Evolutionary conservation across 2,113 vertebrate species (phyloP).

Genomic region (Tor tambroides): DNA sequence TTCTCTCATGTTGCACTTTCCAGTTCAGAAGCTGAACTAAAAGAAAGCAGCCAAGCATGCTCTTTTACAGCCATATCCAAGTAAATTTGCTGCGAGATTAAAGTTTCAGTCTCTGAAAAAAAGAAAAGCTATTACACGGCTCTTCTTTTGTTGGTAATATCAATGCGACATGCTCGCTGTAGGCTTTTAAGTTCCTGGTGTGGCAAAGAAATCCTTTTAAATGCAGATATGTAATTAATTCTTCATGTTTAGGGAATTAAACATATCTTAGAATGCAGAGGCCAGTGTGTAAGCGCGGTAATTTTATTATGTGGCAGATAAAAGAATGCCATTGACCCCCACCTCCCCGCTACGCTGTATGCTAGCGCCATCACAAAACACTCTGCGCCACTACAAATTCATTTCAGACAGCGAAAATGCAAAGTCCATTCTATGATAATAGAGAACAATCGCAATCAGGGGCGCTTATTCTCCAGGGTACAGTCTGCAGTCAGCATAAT

Average conservation of each 20-base stretch:
- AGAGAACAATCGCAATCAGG: slow-evolving; percentile 78
- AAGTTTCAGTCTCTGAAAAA: slow-evolving; percentile 63
- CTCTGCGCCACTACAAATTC: slow-evolving; percentile 66
- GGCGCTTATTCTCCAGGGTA: slow-evolving; percentile 70
- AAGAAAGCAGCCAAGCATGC: slow-evolving; percentile 72
- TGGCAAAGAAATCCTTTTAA: slow-evolving; percentile 70
- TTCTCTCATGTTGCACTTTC: slow-evolving; percentile 68
- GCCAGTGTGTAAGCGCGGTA: slow-evolving; percentile 56
- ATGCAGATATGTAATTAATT: slow-evolving; percentile 83
- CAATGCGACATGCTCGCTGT: slow-evolving; percentile 69
- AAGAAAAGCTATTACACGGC: slow-evolving; percentile 67
- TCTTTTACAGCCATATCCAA: slow-evolving; percentile 70
- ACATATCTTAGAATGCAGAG: slow-evolving; percentile 70
- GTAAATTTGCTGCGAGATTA: slow-evolving; percentile 72
- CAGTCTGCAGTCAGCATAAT: slow-evolving; percentile 72
- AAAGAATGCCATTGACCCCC: slow-evolving; percentile 63
- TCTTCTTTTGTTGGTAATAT: slow-evolving; percentile 72
- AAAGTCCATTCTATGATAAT: slow-evolving; percentile 69
- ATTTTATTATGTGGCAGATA: slow-evolving; percentile 76
- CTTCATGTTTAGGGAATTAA: slow-evolving; percentile 80
- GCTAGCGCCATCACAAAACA: slow-evolving; percentile 49
- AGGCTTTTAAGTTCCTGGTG: slow-evolving; percentile 64
- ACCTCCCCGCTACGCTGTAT: slow-evolving; percentile 28
- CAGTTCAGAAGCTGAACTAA: slow-evolving; percentile 75
- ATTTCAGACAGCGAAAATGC: slow-evolving; percentile 74